Conservation (phyloP, 1,140 invertebrate species). For the Orussus abietinus region DNA sequence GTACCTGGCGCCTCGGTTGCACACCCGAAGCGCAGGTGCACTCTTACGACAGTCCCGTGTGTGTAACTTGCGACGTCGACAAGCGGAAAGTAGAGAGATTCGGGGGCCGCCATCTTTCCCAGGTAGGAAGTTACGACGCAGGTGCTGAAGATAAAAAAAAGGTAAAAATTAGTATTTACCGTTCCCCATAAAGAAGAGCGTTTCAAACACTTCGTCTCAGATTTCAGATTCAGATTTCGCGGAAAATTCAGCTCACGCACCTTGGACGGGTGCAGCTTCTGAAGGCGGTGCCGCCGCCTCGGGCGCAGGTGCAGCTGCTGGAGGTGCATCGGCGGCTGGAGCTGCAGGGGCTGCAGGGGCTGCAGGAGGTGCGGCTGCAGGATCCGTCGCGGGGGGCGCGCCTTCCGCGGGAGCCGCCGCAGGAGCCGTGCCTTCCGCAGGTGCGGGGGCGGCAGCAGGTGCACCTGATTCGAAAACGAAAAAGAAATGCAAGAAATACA, state of each 20-base stretch:
- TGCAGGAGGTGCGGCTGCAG: constrained; percentile 44
- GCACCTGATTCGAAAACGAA: too few relatives aligned
- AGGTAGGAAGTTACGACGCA: constrained; percentile 31
- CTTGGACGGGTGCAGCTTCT: constrained; percentile 42
- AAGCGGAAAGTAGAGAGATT: constrained; percentile 25
- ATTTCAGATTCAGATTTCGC: too few relatives aligned
- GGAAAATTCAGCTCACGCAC: too few relatives aligned
- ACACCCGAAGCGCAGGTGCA: too few relatives aligned
- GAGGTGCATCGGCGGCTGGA: constrained; percentile 29
- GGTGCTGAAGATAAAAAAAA: constrained; percentile 28
- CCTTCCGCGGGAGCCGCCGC: constrained; percentile 31
- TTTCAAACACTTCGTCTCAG: too few relatives aligned
- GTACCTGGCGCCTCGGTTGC: too few relatives aligned
- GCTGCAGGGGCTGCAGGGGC: constrained; percentile 33
- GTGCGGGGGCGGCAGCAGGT: constrained; percentile 25
- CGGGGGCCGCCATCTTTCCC: constrained; percentile 21
- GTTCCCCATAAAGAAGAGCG: too few relatives aligned
- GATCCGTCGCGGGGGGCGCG: constrained; percentile 37
- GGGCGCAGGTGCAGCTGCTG: constrained; percentile 28
- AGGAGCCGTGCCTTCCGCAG: constrained; percentile 30
- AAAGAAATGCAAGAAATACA: too few relatives aligned
- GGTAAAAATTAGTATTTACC: background rate
- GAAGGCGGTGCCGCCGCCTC: constrained; percentile 37
- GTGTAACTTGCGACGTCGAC: constrained; percentile 29
- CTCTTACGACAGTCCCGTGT: too few relatives aligned